These are phyloP conservation scores for Enteromius afrohamiltoni DNA, from an alignment of 2,797 vertebrate genomes.

Conservation along the genomic window DNA sequence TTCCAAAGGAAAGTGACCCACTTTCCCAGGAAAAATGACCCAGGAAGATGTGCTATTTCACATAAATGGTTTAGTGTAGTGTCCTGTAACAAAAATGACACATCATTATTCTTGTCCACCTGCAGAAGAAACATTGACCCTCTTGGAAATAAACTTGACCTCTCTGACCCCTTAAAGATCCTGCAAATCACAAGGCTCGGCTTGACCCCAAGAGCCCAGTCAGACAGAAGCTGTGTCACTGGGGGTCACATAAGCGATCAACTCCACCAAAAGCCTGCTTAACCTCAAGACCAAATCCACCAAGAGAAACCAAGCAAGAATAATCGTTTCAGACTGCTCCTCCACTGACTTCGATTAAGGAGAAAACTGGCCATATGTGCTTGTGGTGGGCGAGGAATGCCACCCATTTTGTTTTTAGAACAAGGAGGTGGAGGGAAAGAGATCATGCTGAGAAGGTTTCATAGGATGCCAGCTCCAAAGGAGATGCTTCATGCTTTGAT, in stretches of 20 bases:
- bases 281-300: constrained; percentile 63
- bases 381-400: constrained; percentile 34
- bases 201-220: constrained; percentile 62
- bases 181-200: constrained; percentile 69
- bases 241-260: constrained; percentile 66
- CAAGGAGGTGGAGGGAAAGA: constrained; percentile 1
- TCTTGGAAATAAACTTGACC: constrained; percentile 77
- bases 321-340: constrained; percentile 61
- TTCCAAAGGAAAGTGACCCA: background rate
- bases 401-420: constrained; percentile 50
- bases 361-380: constrained; percentile 36
- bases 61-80: constrained; percentile 3
- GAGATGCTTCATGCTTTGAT: constrained; percentile 50
- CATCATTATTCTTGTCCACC: constrained; percentile 55
- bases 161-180: constrained; percentile 64
- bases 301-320: constrained; percentile 58
- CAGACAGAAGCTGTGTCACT: constrained; percentile 57
- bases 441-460: constrained; percentile 44
- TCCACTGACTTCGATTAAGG: constrained; percentile 44
- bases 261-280: constrained; percentile 66
- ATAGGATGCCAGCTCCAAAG: constrained; percentile 28
- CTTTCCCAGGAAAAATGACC: background rate
- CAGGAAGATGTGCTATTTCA: background rate
- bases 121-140: constrained; percentile 64
- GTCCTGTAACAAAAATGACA: constrained; percentile 33